Evolutionary conservation across 2,113 vertebrate species (phyloP).

Genomic region (Misgurnus anguillicaudatus): DNA sequence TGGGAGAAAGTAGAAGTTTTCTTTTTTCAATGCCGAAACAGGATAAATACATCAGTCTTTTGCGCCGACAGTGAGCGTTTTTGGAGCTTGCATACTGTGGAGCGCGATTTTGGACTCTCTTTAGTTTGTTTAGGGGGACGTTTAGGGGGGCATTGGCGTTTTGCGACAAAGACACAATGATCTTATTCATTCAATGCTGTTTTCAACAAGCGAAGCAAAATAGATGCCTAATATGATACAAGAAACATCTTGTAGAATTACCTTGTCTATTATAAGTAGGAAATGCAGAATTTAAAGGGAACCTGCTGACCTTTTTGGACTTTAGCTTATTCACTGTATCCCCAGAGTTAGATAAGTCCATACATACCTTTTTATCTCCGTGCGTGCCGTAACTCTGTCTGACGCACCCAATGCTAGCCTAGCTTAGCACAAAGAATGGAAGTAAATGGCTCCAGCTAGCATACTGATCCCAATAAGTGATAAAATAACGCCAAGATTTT

Average conservation of each 20-base stretch:
- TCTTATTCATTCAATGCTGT: constrained; percentile 44
- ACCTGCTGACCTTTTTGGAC: no score
- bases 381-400: no score
- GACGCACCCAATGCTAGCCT: no score
- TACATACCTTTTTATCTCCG: no score
- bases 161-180: constrained; percentile 37
- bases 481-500: no score
- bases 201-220: constrained; percentile 46
- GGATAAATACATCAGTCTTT: constrained; percentile 80
- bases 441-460: no score
- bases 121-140: constrained; percentile 48
- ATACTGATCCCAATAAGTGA: no score
- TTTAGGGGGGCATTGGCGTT: constrained; percentile 42
- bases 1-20: constrained; percentile 76
- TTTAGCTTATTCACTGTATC: no score
- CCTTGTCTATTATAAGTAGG: no score
- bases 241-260: constrained; percentile 33
- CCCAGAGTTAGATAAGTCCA: no score
- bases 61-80: constrained; percentile 61
- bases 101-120: constrained; percentile 32
- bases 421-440: no score
- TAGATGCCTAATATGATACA: constrained; percentile 47
- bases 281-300: no score
- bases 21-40: constrained; percentile 75
- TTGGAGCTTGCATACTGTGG: constrained; percentile 57